These are phyloP conservation scores for Drosophila nannoptera DNA, from an alignment of 1,140 invertebrate genomes.

Conservation along the genomic window DNA sequence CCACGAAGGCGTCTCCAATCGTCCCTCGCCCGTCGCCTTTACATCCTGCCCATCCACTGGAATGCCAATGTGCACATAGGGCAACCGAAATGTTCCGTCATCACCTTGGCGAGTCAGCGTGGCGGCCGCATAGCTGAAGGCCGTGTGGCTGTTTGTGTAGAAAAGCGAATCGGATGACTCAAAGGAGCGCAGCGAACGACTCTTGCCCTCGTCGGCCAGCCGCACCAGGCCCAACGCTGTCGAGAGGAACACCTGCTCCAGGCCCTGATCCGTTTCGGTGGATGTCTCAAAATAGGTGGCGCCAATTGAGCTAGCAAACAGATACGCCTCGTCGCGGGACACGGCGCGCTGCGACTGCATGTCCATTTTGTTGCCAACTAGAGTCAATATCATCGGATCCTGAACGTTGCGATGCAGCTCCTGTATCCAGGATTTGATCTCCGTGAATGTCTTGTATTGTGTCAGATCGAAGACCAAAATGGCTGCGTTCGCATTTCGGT, in stretches of 20 bases:
- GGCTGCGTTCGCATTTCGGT: slow-evolving; percentile 92
- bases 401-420: slow-evolving; percentile 89
- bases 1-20: slow-evolving; percentile 81
- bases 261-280: slow-evolving; percentile 86
- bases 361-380: slow-evolving; percentile 94
- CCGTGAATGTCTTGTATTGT: slow-evolving; percentile 84
- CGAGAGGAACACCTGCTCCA: slow-evolving; percentile 84
- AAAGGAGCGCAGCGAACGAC: slow-evolving; percentile 80
- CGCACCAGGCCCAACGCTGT: slow-evolving; percentile 82
- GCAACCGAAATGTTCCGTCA: slow-evolving; percentile 58
- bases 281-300: slow-evolving; percentile 91
- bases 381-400: slow-evolving; percentile 85
- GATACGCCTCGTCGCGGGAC: slow-evolving; percentile 83
- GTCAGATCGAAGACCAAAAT: slow-evolving; percentile 93
- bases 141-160: slow-evolving; percentile 75
- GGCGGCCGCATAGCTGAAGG: slow-evolving; percentile 53
- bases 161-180: slow-evolving; percentile 79
- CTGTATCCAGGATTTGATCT: slow-evolving; percentile 89
- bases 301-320: slow-evolving; percentile 90
- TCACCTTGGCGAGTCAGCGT: slow-evolving; percentile 44
- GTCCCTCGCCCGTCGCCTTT: slow-evolving; percentile 81
- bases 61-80: slow-evolving; percentile 72
- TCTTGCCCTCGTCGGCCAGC: slow-evolving; percentile 79
- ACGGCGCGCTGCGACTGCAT: slow-evolving; percentile 83
- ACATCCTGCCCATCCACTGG: slow-evolving; percentile 78